Evolutionary conservation across 2,113 vertebrate species (phyloP).

Genomic region (Halcyon senegalensis): DNA sequence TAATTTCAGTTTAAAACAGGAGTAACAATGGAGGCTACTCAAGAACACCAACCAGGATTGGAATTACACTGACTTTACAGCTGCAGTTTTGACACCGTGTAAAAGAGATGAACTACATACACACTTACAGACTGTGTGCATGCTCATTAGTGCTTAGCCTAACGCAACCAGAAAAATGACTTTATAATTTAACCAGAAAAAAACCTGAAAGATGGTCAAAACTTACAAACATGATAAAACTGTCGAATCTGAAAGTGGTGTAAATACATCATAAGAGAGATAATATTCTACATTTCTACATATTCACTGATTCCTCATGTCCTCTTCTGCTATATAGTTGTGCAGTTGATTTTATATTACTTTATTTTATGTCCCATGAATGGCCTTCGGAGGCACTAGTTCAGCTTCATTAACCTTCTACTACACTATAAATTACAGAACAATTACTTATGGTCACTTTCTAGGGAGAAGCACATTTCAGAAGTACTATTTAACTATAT

Average conservation of each 20-base stretch:
- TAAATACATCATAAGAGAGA: not conserved
- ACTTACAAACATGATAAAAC: not conserved
- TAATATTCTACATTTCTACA: not conserved
- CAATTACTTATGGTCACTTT: slow-evolving; percentile 3
- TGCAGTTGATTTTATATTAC: not conserved
- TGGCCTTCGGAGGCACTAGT: not conserved
- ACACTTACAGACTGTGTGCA: not conserved
- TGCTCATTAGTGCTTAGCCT: not conserved
- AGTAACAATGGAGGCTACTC: not conserved
- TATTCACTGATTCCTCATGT: not conserved
- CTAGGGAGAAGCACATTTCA: not conserved
- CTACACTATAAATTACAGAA: slow-evolving; percentile 35
- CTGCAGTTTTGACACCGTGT: not conserved
- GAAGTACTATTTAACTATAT: not conserved
- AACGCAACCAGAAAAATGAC: not conserved
- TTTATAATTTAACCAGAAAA: not conserved
- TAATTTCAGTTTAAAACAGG: not conserved
- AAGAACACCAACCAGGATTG: not conserved
- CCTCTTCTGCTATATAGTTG: not conserved
- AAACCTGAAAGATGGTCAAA: not conserved
- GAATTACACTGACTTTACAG: not conserved
- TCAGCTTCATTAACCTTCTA: slow-evolving; percentile 53
- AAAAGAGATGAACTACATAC: not conserved
- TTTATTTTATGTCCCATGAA: not conserved
- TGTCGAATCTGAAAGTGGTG: not conserved